Evolutionary conservation across 1,140 invertebrate species (phyloP).

Genomic region (Papilio helenus): DNA sequence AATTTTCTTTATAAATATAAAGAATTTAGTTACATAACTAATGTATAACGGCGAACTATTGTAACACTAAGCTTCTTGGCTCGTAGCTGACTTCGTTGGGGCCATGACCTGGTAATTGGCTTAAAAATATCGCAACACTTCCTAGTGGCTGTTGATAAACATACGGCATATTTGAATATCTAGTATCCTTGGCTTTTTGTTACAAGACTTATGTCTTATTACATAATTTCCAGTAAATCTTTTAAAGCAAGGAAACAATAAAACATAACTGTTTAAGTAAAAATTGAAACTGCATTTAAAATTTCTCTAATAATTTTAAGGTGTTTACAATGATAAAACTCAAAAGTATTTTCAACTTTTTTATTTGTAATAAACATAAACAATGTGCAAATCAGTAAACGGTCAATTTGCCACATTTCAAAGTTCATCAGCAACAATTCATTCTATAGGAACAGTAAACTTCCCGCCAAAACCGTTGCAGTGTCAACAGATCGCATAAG

Average conservation of each 20-base stretch:
- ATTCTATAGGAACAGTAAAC: conserved; percentile 57
- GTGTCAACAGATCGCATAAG: conserved; percentile 26
- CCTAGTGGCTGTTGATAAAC: not conserved
- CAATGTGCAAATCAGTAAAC: conserved; percentile 79
- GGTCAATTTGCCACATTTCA: conserved; percentile 71
- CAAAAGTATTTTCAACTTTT: conserved; percentile 62
- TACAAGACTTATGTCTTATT: not conserved
- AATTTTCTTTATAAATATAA: not conserved
- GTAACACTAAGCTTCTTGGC: conserved; percentile 28
- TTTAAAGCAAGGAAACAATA: too few relatives aligned
- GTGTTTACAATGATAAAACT: conserved; percentile 33
- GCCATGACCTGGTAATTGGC: conserved; percentile 20
- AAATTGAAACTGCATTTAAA: too few relatives aligned
- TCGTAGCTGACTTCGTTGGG: conserved; percentile 6
- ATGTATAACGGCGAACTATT: conserved; percentile 11
- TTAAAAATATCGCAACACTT: conserved; percentile 38
- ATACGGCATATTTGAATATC: not conserved
- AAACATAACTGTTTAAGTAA: too few relatives aligned
- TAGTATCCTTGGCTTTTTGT: not conserved
- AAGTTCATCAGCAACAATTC: conserved; percentile 60
- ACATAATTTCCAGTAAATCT: not conserved
- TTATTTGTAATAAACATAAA: conserved; percentile 80
- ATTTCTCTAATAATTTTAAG: too few relatives aligned
- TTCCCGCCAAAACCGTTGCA: conserved; percentile 55
- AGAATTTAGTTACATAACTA: conserved; percentile 19